phyloP scores from a whole-genome alignment of 2,888 invertebrate species.

The Tolmerus cingulatus region DNA sequence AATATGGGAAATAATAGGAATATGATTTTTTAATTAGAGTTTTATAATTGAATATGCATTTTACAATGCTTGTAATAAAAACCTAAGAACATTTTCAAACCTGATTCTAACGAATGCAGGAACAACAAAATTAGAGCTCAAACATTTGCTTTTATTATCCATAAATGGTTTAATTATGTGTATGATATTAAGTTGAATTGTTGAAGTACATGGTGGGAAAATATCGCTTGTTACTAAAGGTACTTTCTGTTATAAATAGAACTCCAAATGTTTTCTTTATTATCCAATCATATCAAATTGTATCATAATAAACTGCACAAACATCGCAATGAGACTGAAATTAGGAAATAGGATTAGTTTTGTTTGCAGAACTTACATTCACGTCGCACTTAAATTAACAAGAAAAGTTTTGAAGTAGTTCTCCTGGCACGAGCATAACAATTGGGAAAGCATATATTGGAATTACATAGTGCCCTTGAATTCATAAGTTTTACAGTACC shows the following conservation, averaged over 20 bases:
- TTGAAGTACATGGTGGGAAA: neutral
- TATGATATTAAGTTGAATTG: neutral
- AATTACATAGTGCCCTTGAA: neutral
- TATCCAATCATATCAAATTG: neutral
- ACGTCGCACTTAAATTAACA: neutral
- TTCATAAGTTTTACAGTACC: no score
- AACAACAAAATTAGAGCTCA: neutral
- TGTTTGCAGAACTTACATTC: neutral
- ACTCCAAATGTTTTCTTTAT: neutral
- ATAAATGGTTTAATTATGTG: neutral
- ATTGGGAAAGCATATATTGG: neutral
- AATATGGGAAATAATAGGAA: neutral
- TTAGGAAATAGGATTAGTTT: neutral
- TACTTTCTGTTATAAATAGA: neutral
- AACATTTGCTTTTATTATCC: neutral
- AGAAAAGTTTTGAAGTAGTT: neutral
- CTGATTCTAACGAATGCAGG: neutral
- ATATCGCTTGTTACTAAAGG: neutral
- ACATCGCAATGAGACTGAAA: neutral
- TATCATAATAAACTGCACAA: neutral
- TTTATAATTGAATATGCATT: no score
- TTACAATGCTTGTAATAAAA: neutral
- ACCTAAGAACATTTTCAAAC: neutral
- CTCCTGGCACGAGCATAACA: neutral
- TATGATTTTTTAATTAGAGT: no score